Conservation (phyloP, 2,888 invertebrate species). For the Celastrina argiolus region DNA sequence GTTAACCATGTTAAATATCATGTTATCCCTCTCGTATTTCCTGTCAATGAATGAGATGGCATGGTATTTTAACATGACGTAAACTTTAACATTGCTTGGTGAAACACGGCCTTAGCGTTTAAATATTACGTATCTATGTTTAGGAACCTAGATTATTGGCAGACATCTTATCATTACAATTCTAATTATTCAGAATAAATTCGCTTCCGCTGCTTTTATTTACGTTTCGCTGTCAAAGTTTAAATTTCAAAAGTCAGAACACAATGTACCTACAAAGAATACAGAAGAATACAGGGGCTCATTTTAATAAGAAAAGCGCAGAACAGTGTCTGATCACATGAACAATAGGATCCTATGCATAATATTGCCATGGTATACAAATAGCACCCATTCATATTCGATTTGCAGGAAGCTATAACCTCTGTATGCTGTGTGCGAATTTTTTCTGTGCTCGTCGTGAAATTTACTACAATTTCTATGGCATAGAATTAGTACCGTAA, state of each 20-base stretch:
- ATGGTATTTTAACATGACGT: too few relatives aligned
- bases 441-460: too few relatives aligned
- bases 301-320: background rate
- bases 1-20: too few relatives aligned
- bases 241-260: background rate
- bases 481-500: too few relatives aligned
- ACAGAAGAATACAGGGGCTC: background rate
- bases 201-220: background rate
- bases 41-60: too few relatives aligned
- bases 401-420: background rate
- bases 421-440: background rate
- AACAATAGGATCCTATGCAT: background rate
- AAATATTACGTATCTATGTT: background rate
- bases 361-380: background rate
- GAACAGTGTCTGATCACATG: background rate
- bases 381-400: background rate
- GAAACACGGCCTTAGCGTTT: too few relatives aligned
- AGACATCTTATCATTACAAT: background rate
- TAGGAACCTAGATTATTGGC: background rate
- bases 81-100: too few relatives aligned
- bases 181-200: conserved; percentile 1
- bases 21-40: too few relatives aligned
- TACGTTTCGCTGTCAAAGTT: conserved; percentile 10
- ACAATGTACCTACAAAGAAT: background rate
- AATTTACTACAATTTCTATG: too few relatives aligned